A percentile compares a stretch with the other conserved stretches of the same genome.
Conservation (phyloP, 2,113 vertebrate species). For the Centropus bengalensis region DNA sequence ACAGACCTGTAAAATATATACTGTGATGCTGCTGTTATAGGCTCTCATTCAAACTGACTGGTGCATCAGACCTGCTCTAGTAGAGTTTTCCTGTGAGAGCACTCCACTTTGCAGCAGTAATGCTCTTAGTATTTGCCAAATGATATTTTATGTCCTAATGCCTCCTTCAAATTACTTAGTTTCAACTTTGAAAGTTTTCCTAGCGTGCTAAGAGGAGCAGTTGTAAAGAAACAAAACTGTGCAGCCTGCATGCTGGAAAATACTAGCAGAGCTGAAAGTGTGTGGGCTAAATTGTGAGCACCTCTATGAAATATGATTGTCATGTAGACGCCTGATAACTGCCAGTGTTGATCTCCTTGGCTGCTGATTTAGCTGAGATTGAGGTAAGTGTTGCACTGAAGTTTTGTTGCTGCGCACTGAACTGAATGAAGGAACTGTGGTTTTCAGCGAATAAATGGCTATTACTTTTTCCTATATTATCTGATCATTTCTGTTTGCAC, state of each 20-base stretch:
- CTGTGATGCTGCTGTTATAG: not conserved
- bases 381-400: constrained; percentile 3
- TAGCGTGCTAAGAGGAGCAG: not conserved
- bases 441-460: constrained; percentile 41
- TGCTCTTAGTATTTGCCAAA: not conserved
- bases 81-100: not conserved
- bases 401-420: constrained; percentile 15
- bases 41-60: not conserved
- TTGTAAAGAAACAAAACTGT: not conserved
- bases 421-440: constrained; percentile 2
- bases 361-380: constrained; percentile 8
- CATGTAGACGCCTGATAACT: not conserved
- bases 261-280: not conserved
- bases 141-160: not conserved
- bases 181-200: not conserved
- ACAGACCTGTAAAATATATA: not conserved
- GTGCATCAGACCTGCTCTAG: not conserved
- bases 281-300: not conserved
- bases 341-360: not conserved
- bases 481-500: constrained; percentile 12
- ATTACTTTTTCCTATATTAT: constrained; percentile 7
- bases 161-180: not conserved
- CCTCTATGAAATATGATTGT: constrained; percentile 30
- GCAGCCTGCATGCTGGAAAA: not conserved
- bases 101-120: not conserved